These are phyloP conservation scores for Colostygia pectinataria DNA, from an alignment of 2,888 invertebrate species.

Conservation along the genomic window DNA sequence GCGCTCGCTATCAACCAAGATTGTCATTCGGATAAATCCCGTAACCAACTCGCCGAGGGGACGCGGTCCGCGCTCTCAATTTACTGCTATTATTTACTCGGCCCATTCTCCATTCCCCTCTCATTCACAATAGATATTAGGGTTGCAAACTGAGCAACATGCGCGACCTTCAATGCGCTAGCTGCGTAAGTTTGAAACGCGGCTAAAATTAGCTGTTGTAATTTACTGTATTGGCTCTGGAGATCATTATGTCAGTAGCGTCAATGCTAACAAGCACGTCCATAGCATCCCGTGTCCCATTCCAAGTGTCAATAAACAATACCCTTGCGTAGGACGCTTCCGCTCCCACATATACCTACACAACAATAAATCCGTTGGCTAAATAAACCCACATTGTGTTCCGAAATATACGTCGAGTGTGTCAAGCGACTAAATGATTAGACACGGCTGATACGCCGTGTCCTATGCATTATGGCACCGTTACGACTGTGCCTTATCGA, in stretches of 20 bases:
- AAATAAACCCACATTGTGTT: slow-evolving; percentile 42
- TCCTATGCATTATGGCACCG: slow-evolving; percentile 22
- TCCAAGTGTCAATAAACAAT: slow-evolving; percentile 47
- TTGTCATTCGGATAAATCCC: slow-evolving; percentile 66
- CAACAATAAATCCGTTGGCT: slow-evolving; percentile 41
- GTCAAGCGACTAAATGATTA: slow-evolving; percentile 31
- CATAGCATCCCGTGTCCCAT: slow-evolving; percentile 47
- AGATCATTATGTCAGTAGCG: slow-evolving; percentile 32
- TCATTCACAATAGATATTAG: slow-evolving; percentile 41
- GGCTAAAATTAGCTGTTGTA: slow-evolving; percentile 25
- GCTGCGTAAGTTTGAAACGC: slow-evolving; percentile 29
- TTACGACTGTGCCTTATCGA: slow-evolving; percentile 18
- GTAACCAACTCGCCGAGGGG: slow-evolving; percentile 57
- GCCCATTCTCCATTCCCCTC: slow-evolving; percentile 42
- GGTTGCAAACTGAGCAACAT: slow-evolving; percentile 35
- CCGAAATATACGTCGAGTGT: slow-evolving; percentile 32
- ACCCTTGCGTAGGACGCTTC: slow-evolving; percentile 57
- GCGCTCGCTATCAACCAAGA: slow-evolving; percentile 48
- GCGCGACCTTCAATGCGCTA: slow-evolving; percentile 32
- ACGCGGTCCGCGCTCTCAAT: slow-evolving; percentile 43
- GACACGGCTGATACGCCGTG: slow-evolving; percentile 29
- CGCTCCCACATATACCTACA: slow-evolving; percentile 44
- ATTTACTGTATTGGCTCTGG: slow-evolving; percentile 27
- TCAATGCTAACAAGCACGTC: slow-evolving; percentile 37
- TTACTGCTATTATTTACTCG: slow-evolving; percentile 54